These are phyloP conservation scores for Motacilla tschutschensis DNA, from an alignment of 2,113 vertebrate species.

Conservation along the genomic window DNA sequence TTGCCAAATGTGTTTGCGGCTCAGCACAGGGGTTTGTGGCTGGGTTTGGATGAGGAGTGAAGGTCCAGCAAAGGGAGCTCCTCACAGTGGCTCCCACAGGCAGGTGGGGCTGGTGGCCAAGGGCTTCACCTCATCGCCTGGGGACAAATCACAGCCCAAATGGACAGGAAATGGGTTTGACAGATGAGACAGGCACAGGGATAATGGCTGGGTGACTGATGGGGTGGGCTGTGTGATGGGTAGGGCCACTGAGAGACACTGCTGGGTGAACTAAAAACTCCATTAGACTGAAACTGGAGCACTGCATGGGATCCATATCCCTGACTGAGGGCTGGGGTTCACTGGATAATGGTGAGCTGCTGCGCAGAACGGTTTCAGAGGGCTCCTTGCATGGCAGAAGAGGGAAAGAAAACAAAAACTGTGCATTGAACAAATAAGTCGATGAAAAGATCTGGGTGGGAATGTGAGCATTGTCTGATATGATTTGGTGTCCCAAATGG, in stretches of 20 bases:
- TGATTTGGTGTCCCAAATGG: slow-evolving; percentile 43
- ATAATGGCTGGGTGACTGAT: not conserved
- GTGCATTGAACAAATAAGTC: not conserved
- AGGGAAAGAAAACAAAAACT: not conserved
- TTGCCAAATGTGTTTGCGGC: not conserved
- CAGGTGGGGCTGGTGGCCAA: not conserved
- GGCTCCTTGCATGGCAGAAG: not conserved
- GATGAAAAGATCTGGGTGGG: not conserved
- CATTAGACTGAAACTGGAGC: not conserved
- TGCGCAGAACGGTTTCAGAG: not conserved
- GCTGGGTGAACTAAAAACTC: not conserved
- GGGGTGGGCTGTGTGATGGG: not conserved
- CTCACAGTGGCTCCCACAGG: not conserved
- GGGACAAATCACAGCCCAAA: not conserved
- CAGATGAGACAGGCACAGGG: not conserved
- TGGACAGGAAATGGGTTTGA: not conserved
- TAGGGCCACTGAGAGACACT: fast-evolving
- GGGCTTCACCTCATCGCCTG: not conserved
- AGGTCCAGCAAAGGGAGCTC: not conserved
- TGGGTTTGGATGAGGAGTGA: not conserved
- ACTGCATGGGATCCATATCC: not conserved
- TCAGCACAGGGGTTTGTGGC: not conserved
- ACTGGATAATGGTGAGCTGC: not conserved
- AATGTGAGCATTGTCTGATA: not conserved
- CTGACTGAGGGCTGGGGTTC: not conserved